These are phyloP conservation scores for Cordilura impudica DNA, from an alignment of 2,888 invertebrate genomes.

Conservation along the genomic window DNA sequence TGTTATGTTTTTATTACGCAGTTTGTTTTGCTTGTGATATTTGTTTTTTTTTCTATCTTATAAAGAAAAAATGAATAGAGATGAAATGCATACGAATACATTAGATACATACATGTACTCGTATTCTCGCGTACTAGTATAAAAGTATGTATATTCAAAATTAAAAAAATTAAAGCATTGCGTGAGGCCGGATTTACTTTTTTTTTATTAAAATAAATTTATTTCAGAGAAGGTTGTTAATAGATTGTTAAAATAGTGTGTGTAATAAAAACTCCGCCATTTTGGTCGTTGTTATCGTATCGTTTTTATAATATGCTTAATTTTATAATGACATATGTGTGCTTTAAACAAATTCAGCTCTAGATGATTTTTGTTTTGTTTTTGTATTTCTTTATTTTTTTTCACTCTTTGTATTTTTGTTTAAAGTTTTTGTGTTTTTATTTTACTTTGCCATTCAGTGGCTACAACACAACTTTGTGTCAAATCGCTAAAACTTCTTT, in stretches of 20 bases:
- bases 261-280: conserved; percentile 5
- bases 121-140: neutral
- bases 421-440: no score
- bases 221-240: neutral
- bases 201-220: neutral
- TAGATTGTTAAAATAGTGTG: neutral
- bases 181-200: conserved; percentile 12
- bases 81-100: no score
- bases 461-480: no score
- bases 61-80: neutral
- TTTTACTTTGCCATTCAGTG: no score
- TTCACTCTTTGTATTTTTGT: neutral
- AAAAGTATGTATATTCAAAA: neutral
- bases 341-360: neutral
- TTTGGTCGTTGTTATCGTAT: conserved; percentile 19
- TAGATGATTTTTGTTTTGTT: neutral
- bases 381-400: neutral
- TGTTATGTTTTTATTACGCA: conserved; percentile 21
- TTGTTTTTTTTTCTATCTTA: conserved; percentile 46
- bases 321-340: neutral
- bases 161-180: conserved; percentile 29
- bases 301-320: neutral
- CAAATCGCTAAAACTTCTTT: no score
- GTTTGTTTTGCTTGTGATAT: conserved; percentile 53
- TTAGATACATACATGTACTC: neutral